Base-by-base conservation (phyloP, 2,113 vertebrate genomes). In the Chascanopsetta lugubris region DNA sequence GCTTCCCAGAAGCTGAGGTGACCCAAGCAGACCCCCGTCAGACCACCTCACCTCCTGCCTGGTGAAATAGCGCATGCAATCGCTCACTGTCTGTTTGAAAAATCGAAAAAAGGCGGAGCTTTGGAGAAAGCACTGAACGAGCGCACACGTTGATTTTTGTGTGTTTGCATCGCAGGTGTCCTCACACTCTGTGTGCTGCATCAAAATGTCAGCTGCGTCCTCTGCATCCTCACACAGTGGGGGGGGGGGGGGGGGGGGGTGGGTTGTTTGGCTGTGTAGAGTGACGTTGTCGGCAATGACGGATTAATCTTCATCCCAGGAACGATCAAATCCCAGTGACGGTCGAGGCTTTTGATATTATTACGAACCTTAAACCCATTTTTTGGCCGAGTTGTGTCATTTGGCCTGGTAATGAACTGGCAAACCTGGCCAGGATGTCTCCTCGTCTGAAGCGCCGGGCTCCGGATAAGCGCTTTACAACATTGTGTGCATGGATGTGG, bases 51-150 rank as follows among this genome's bases (percentile, higher is more conserved):
- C 47, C 84, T 53, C 60, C 69, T n/a, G 57, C 68, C 70, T 7
- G 4, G 71, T 82, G 84, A 88, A 86, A 22, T 85, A 76, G 86
- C 83, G 88, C 85, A 15, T 85, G 71, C 80, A 78, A 86, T 80
- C 25, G 48, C 68, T 81, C 68, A 32, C 64, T 64, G 61, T 67
- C 68, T 70, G 56, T 62, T 64, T 77, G 48, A 24, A 29, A 75
- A 75, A 77, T 50, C 20, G 63, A 81, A 26, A 66, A 81, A 26
- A 54, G 50, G 53, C 24, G 30, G 50, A 43, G 56, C 20, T 55
- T 51, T 51, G 32, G 38, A 27, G 71, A 17, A 26, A 25, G 50
- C 53, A 56, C 61, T 53, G 27, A 72, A 38, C 29, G 56, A 60
- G 13, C 26, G 40, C 42, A 29, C 30, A 29, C 43, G 82, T 82